Percentiles rank a stretch among this genome's conserved stretches.
These are phyloP conservation scores for Artibeus lituratus DNA, from an alignment of 2,797 vertebrate species.

Conservation along the genomic window DNA sequence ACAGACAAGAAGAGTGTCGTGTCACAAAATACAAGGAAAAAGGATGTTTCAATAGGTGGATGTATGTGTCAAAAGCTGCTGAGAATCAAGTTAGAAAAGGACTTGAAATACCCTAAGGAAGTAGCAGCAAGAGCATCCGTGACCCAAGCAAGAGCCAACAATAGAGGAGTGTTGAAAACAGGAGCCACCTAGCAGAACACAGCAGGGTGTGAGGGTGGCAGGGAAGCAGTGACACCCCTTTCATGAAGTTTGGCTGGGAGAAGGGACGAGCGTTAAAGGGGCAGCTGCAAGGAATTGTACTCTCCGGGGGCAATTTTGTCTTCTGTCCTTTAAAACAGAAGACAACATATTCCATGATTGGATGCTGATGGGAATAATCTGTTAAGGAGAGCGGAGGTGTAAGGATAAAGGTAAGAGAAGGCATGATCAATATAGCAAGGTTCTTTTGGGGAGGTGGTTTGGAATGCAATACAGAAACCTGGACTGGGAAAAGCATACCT, in stretches of 20 bases:
- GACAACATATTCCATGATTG: neutral
- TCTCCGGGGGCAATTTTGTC: neutral
- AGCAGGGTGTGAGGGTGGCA: too few species aligned
- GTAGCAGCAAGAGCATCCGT: neutral
- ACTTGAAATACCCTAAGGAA: neutral
- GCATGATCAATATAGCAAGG: neutral
- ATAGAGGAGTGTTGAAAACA: neutral
- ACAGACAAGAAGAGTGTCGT: neutral
- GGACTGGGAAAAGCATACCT: neutral
- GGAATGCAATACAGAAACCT: neutral
- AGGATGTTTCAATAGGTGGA: neutral
- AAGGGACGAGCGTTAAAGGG: neutral
- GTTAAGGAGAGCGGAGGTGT: neutral
- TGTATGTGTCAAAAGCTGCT: neutral
- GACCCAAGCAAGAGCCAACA: neutral
- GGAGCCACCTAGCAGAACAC: neutral
- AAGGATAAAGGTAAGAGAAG: neutral
- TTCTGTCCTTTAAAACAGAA: neutral
- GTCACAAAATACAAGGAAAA: neutral
- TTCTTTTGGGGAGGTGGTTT: neutral
- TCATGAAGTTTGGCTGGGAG: neutral
- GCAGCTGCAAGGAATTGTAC: neutral
- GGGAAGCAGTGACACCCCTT: neutral
- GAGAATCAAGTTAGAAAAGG: neutral
- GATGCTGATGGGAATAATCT: neutral